Evolutionary conservation across 2,797 vertebrate species (phyloP).

Genomic region (Neosilurus hyrtlii): DNA sequence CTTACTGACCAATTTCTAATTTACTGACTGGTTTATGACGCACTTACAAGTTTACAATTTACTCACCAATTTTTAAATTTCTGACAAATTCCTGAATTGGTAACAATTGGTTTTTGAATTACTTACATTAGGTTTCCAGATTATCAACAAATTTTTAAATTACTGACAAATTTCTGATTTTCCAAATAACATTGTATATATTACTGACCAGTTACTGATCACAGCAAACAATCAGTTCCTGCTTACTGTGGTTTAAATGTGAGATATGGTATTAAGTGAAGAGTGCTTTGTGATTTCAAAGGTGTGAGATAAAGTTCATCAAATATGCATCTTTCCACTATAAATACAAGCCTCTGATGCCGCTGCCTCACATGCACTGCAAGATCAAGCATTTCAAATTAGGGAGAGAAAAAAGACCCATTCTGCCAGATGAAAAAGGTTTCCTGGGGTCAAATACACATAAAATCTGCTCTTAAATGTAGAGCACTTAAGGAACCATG

Average conservation of each 20-base stretch:
- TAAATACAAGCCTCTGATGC: constrained; percentile 50
- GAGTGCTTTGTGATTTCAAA: constrained; percentile 52
- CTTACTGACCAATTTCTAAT: neutral
- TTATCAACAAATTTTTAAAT: neutral
- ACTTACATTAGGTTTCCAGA: no score
- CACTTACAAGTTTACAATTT: no score
- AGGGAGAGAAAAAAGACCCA: constrained; percentile 51
- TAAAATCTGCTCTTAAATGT: constrained; percentile 64
- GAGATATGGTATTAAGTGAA: constrained; percentile 40
- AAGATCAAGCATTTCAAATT: constrained; percentile 65
- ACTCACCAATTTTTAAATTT: no score
- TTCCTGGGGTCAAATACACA: constrained; percentile 64
- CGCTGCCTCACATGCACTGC: constrained; percentile 38
- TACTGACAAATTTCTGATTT: neutral
- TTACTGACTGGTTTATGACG: neutral
- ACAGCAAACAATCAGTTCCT: neutral
- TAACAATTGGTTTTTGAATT: no score
- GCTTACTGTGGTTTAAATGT: neutral
- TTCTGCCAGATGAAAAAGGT: constrained; percentile 64
- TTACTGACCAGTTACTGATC: neutral
- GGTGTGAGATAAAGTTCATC: constrained; percentile 59
- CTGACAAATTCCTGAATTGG: no score
- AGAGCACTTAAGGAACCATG: constrained; percentile 57
- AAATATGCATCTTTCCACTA: constrained; percentile 52
- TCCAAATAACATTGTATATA: neutral